Base-by-base conservation (phyloP, 2,888 invertebrate genomes). In the Spodoptera littoralis region DNA sequence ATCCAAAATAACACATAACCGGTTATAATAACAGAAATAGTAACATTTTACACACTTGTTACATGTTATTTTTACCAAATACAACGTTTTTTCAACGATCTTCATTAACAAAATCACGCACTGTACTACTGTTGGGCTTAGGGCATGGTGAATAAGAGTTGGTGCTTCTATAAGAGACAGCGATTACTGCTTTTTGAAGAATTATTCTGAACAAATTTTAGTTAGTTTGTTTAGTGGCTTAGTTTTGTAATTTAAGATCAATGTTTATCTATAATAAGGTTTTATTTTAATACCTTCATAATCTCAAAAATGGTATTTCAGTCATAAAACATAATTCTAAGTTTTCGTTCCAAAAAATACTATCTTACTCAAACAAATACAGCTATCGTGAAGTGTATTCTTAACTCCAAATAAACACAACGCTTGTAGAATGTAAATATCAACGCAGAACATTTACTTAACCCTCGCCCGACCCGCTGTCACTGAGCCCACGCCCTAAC, bases 61-160 rank as follows among this genome's bases (percentile, higher is more conserved):
- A 83, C 70, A 81, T 84, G 81, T 83, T 85, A 85, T 87, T 85
- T 83, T 84, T 70, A 83, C 85, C 83, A 86, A 89, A 88, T 82
- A 86, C 84, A 83, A 79, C 82, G 80, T 83, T 88, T 87, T 88
- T 86, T 76, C 76, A 84, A 77, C 85, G 81, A 87, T 90, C 88
- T 89, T 87, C 84, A 88, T 87, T 87, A 87, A 83, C 79, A 64
- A 77, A 86, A 87, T 86, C 87, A 89, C 89, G 87, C 86, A 86
- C 82, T 80, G 76, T 74, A 66, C 65, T 70, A 55, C 64, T 56
- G 13, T 67, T 45, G 36, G 55, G 59, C 9, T 48, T 4, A 9
- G 54, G 27, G 48, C 64, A 36, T 41, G 30, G 62, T 58, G 48
- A 30, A 6, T 5, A 47, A 6, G n/a, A 13, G 51, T n/a, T 9